phyloP scores from a whole-genome alignment of 2,888 invertebrate genomes.

The Blastobasis lacticolella region DNA sequence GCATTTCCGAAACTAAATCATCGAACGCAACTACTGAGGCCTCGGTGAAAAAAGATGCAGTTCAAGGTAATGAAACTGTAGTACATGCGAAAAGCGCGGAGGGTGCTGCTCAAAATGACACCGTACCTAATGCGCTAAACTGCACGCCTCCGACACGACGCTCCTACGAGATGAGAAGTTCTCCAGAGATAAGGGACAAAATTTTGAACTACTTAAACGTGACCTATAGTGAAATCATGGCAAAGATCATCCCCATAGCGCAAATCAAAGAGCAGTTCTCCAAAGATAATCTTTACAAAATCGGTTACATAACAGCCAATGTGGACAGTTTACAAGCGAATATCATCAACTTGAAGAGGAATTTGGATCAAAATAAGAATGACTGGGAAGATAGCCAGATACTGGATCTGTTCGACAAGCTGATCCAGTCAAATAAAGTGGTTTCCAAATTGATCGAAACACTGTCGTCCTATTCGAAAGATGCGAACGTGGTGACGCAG shows the following conservation, averaged over 20 bases:
- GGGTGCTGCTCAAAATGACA: too few relatives aligned
- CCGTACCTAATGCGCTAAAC: too few relatives aligned
- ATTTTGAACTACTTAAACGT: constrained; percentile 26
- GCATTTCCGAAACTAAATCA: too few relatives aligned
- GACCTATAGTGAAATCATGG: constrained; percentile 25
- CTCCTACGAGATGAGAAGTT: background rate
- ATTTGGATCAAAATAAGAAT: constrained; percentile 21
- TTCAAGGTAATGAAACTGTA: too few relatives aligned
- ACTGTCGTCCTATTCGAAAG: constrained; percentile 15
- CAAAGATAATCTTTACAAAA: constrained; percentile 22
- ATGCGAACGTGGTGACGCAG: too few relatives aligned
- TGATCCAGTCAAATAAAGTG: constrained; percentile 24
- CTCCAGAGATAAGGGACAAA: constrained; percentile 24
- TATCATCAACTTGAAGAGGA: constrained; percentile 23
- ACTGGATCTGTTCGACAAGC: constrained; percentile 30
- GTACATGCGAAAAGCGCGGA: too few relatives aligned
- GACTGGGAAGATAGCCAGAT: constrained; percentile 26
- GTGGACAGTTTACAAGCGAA: constrained; percentile 33
- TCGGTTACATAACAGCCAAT: constrained; percentile 39
- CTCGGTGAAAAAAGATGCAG: too few relatives aligned
- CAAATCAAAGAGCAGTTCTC: constrained; percentile 21
- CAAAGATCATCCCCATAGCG: constrained; percentile 22
- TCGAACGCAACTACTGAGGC: too few relatives aligned
- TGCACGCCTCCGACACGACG: too few relatives aligned
- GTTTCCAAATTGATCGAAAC: constrained; percentile 20